Percentiles rank a stretch among this genome's conserved stretches.
Evolutionary conservation across 2,888 invertebrate species (phyloP).

Genomic region (Phaonia tiefii): DNA sequence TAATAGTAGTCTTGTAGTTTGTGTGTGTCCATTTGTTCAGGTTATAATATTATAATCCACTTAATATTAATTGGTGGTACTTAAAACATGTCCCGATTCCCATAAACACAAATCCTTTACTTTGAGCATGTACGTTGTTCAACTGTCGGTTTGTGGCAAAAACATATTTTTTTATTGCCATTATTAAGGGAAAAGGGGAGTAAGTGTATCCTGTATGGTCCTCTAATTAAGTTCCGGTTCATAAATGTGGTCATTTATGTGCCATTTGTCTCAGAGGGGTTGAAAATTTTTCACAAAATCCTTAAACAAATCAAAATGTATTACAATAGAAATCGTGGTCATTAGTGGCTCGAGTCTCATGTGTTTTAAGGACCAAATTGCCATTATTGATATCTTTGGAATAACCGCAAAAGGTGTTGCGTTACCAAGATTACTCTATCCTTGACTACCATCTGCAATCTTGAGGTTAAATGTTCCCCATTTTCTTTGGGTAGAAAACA

Average conservation of each 20-base stretch:
- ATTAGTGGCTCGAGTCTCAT: slow-evolving; percentile 58
- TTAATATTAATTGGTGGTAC: slow-evolving; percentile 78
- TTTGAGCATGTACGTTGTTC: not conserved
- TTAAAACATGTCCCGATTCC: slow-evolving; percentile 70
- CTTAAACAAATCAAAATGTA: slow-evolving; percentile 38
- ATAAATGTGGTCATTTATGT: slow-evolving; percentile 77
- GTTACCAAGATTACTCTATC: slow-evolving; percentile 36
- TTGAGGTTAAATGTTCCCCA: slow-evolving; percentile 57
- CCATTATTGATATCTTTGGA: slow-evolving; percentile 55
- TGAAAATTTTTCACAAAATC: slow-evolving; percentile 9
- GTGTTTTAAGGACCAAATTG: slow-evolving; percentile 52
- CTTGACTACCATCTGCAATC: not conserved
- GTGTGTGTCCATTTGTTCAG: slow-evolving; percentile 55
- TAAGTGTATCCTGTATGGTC: slow-evolving; percentile 24
- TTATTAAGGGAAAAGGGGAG: slow-evolving; percentile 3
- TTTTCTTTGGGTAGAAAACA: slow-evolving; percentile 33
- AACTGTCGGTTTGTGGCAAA: slow-evolving; percentile 49
- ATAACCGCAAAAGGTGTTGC: slow-evolving; percentile 63
- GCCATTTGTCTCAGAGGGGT: slow-evolving; percentile 68
- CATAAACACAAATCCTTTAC: slow-evolving; percentile 44
- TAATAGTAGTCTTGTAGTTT: not conserved
- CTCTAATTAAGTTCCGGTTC: slow-evolving; percentile 68
- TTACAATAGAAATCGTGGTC: slow-evolving; percentile 40
- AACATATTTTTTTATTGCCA: slow-evolving; percentile 64
- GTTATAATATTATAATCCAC: slow-evolving; percentile 79